These are phyloP conservation scores for Peucedramus taeniatus DNA, from an alignment of 2,113 vertebrate species.

Conservation along the genomic window DNA sequence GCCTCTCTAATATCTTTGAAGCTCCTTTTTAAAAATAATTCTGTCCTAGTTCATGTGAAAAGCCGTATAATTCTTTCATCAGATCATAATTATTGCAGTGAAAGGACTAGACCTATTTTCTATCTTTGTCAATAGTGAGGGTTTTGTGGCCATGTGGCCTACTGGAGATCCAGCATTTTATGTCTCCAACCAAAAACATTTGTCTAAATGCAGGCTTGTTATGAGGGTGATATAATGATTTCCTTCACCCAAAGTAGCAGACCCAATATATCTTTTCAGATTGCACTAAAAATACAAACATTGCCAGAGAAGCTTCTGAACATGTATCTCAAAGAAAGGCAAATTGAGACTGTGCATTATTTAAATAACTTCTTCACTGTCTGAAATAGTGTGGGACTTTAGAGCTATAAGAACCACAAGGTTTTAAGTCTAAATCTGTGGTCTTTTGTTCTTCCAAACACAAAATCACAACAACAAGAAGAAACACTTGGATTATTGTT, in stretches of 20 bases:
- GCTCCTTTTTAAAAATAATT: not conserved
- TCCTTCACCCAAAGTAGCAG: not conserved
- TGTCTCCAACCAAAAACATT: not conserved
- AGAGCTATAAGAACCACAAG: not conserved
- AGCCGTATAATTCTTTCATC: constrained; percentile 41
- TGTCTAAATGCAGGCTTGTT: not conserved
- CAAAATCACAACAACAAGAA: not conserved
- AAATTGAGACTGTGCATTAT: not conserved
- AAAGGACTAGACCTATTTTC: not conserved
- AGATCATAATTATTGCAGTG: not conserved
- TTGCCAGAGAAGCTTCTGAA: not conserved
- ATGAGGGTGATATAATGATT: not conserved
- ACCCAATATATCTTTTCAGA: not conserved
- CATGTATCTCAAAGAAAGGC: not conserved
- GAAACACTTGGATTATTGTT: not conserved
- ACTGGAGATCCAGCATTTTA: not conserved
- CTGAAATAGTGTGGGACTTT: not conserved
- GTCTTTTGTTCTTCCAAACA: not conserved
- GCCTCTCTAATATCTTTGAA: constrained; percentile 11
- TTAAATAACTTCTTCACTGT: not conserved
- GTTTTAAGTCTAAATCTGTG: not conserved
- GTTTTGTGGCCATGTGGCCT: not conserved
- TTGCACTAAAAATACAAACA: not conserved
- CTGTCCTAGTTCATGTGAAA: constrained; percentile 16
- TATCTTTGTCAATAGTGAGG: not conserved